Evolutionary conservation across 1,140 invertebrate species (phyloP).

Genomic region (Trichomalopsis sarcophagae): DNA sequence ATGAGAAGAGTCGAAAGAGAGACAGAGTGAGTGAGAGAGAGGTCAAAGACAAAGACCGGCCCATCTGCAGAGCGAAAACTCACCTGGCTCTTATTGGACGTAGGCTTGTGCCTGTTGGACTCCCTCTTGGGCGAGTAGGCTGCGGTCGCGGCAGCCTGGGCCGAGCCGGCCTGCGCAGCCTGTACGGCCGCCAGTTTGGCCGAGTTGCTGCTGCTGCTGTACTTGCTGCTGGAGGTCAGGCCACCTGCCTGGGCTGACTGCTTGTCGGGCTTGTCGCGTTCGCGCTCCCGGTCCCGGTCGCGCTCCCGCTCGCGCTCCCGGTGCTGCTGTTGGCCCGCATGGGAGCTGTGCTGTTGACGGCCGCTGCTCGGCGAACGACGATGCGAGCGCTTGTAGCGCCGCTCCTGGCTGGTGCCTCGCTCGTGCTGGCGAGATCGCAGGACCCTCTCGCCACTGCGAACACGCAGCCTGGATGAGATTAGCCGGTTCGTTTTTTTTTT

Average conservation of each 20-base stretch:
- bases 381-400: constrained; percentile 79
- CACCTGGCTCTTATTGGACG: constrained; percentile 68
- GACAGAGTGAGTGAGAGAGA: not conserved
- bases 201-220: not conserved
- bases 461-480: not conserved
- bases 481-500: constrained; percentile 55
- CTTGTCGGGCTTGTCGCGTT: constrained; percentile 63
- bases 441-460: constrained; percentile 76
- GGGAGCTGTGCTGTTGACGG: constrained; percentile 67
- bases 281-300: constrained; percentile 70
- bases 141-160: constrained; percentile 63
- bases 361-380: constrained; percentile 78
- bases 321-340: constrained; percentile 66
- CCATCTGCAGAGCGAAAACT: constrained; percentile 54
- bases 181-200: not conserved
- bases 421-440: constrained; percentile 79
- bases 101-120: not conserved
- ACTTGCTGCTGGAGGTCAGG: not conserved
- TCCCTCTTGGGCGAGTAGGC: constrained; percentile 60
- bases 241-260: not conserved
- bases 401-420: constrained; percentile 77
- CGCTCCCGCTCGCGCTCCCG: constrained; percentile 74
- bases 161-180: not conserved
- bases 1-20: not conserved
- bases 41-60: constrained; percentile 19